A percentile compares a stretch with the other conserved stretches of the same genome.
phyloP scores from a whole-genome alignment of 2,888 invertebrate species.

The Geophilus truncorum region DNA sequence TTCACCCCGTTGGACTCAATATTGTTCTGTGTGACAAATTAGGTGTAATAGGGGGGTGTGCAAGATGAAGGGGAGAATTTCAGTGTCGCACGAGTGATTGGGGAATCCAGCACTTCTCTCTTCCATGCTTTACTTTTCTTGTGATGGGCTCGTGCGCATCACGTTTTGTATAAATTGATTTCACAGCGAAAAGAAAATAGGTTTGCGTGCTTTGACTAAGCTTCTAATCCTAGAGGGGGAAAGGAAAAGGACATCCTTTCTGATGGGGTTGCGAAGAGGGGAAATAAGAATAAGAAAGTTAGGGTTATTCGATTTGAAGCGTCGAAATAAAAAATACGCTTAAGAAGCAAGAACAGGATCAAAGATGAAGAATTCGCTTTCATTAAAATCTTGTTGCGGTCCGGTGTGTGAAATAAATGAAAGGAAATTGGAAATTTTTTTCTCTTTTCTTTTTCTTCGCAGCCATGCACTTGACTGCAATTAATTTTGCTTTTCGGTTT shows the following conservation, averaged over 20 bases:
- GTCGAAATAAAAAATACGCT: neutral
- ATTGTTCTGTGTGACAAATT: neutral
- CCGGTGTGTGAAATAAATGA: neutral
- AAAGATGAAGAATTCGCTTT: neutral
- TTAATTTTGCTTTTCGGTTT: neutral
- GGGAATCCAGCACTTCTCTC: neutral
- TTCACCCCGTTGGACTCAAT: neutral
- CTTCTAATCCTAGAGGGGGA: neutral
- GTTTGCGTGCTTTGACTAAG: slow-evolving; percentile 10
- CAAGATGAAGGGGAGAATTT: neutral
- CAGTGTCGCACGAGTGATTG: neutral
- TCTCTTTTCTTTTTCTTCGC: neutral
- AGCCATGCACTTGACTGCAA: neutral
- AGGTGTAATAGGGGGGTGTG: neutral
- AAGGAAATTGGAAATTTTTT: neutral
- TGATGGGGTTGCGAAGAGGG: neutral
- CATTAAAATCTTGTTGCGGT: neutral
- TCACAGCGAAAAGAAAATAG: slow-evolving; percentile 4
- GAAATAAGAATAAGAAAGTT: neutral
- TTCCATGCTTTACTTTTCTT: neutral
- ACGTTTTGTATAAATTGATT: slow-evolving; percentile 10
- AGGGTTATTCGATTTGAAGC: neutral
- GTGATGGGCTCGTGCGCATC: neutral
- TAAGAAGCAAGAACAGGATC: neutral
- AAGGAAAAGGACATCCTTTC: neutral